A percentile compares a stretch with the other conserved stretches of the same genome.
Evolutionary conservation across 1,140 invertebrate genomes (phyloP).

Genomic region (Lanistes nyassanus): DNA sequence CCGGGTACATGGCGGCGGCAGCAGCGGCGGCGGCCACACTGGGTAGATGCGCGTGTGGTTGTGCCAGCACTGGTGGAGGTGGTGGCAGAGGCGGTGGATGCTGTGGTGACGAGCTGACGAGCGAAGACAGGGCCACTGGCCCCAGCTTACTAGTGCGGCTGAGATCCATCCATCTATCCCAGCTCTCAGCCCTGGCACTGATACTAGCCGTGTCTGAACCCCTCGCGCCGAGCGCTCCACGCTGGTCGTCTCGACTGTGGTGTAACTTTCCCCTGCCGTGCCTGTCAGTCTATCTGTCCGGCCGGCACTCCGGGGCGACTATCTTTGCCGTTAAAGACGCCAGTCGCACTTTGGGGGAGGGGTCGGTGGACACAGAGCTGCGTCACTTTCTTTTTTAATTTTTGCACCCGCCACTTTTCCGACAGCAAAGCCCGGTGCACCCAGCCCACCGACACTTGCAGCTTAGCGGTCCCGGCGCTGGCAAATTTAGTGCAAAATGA

Average conservation of each 20-base stretch:
- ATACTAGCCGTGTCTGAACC: neutral
- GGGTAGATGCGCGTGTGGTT: conserved; percentile 19
- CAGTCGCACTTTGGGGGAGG: neutral
- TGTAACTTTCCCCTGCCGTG: neutral
- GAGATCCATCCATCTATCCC: conserved; percentile 26
- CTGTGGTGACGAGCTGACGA: neutral
- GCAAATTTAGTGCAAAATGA: conserved; percentile 15
- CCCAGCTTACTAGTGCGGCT: conserved; percentile 27
- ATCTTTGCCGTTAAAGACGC: neutral
- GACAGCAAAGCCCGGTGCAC: neutral
- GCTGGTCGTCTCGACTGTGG: neutral
- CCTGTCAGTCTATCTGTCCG: neutral
- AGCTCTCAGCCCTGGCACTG: neutral
- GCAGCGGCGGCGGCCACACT: neutral
- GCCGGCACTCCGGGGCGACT: neutral
- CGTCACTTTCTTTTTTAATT: conserved; percentile 29
- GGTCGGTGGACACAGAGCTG: conserved; percentile 1
- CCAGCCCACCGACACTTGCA: conserved; percentile 5
- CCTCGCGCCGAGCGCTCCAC: neutral
- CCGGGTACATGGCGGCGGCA: conserved; percentile 24
- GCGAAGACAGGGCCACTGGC: conserved; percentile 24
- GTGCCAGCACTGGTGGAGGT: conserved; percentile 12
- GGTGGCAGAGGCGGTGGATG: conserved; percentile 1
- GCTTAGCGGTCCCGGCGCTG: conserved; percentile 3
- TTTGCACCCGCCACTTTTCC: neutral